Evolutionary conservation across 2,888 invertebrate species (phyloP), one percentile per base, ranked within the genome.

Genomic region (Caenorhabditis parvicauda): DNA sequence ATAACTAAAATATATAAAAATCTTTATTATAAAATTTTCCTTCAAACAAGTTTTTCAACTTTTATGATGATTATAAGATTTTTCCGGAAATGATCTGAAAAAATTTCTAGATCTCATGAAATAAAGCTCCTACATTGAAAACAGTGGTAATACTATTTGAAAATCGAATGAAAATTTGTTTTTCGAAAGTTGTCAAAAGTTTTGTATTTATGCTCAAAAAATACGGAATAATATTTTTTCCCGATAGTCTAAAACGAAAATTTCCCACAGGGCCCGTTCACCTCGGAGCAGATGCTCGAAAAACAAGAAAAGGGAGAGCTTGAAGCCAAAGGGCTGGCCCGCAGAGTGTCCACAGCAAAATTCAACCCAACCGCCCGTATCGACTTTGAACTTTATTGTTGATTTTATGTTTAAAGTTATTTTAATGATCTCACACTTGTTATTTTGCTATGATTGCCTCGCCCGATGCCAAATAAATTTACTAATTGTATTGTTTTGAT

Each of bases 341-440:
- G 74, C 35, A 62, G 66, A 25, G 54, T 64, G 9, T 69, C 72
- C 14, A 64, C 67, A 19, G 72, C 62, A 12, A 29, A 51, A 12
- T 76, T 75, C 56, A 73, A 76, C 47, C 72, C 70, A 14, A 72
- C 70, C 3, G 63, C 64, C 35, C 60, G 76, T 28, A 68, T 74
- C 50, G 75, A 75, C 54, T 76, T 76, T 43, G 76, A 76, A 39
- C 57, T 76, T 35, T 76, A 74, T 49, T 67, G 64, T 47, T 25
- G 24, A 38, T 43, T 21, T 37, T 25, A 12, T 39, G 25, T 41
- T 27, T 22, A 28, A 43, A 27, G n/a, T 25, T 21, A 22, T 7
- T 38, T 53, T 45, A 21, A 44, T 12, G 14, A 4, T n/a, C 21
- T 39, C 7, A 28, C 29, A 2, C 32, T 52, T 22, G n/a, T 50